Conservation (phyloP, 1,140 invertebrate species). For the Drosophila mayri region DNA sequence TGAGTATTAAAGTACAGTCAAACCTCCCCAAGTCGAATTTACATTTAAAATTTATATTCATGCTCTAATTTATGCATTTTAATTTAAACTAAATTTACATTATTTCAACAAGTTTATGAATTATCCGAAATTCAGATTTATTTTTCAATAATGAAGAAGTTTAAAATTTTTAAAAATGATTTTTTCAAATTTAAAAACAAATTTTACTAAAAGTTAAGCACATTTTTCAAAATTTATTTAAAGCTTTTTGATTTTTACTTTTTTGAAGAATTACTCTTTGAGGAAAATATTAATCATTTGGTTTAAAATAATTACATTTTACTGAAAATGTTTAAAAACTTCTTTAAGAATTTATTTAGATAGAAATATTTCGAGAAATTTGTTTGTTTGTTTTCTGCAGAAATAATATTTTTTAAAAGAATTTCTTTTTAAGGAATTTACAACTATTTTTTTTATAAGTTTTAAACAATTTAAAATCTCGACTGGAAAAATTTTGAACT, state of each 20-base stretch:
- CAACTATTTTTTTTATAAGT: too few species aligned
- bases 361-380: too few species aligned
- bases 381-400: too few species aligned
- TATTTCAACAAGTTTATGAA: too few species aligned
- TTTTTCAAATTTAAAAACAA: neutral
- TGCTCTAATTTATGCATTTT: too few species aligned
- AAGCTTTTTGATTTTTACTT: neutral
- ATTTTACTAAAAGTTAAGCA: neutral
- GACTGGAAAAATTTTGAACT: constrained; percentile 17
- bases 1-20: constrained; percentile 43
- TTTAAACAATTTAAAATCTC: neutral
- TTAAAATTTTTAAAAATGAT: neutral
- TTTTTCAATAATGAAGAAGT: neutral
- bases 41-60: too few species aligned
- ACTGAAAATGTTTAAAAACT: neutral
- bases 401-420: neutral
- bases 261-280: neutral
- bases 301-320: neutral
- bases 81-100: too few species aligned
- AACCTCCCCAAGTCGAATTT: constrained; percentile 12
- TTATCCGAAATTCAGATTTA: too few species aligned
- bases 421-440: neutral
- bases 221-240: neutral
- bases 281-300: neutral
- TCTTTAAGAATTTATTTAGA: neutral